Evolutionary conservation across 2,888 invertebrate species (phyloP), one percentile per base, ranked within the genome.

Genomic region (Heliothis peltigera): DNA sequence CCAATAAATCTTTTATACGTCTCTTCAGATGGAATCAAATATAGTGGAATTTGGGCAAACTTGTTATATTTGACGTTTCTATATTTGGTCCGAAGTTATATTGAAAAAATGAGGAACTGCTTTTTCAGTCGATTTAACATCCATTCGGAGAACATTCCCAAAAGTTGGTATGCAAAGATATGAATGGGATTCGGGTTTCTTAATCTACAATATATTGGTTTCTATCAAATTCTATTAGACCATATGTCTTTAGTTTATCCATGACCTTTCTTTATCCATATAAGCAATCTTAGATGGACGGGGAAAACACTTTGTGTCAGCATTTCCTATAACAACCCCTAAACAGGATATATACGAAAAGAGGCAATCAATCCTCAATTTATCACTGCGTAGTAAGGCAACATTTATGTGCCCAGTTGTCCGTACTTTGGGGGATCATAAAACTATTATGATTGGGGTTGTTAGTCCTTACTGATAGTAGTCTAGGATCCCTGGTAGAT

Each of bases 1-100:
- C 51, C 76, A 78, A 78, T 80, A 77, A 78, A 74, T 80, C 76
- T 68, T 56, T 44, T 43, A 39, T 58, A 42, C 60, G 65, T 60
- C 60, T 66, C 71, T 70, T 67, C 61, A 59, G 58, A 71, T 65
- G 51, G 60, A 70, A 78, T 78, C 48, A 66, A 62, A 68, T 71
- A 59, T 55, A 53, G 64, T 56, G 64, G 62, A 59, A 61, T 70
- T 76, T 54, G 52, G 63, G 28, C 18, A 52, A 65, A 69, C 60
- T 76, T 61, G 70, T 79, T 66, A 59, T 61, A 67, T 76, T 76
- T 74, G 69, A 71, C 53, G 42, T 62, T 54, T 75, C 65, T 63
- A 67, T 79, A 73, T 72, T 60, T 21, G 42, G 56, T 21, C 28
- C 35, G 51, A 46, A 18, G 15, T 63, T 64, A 55, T 71, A 70